phyloP scores from a whole-genome alignment of 2,888 invertebrate genomes.

The Tricholauxania praeusta region DNA sequence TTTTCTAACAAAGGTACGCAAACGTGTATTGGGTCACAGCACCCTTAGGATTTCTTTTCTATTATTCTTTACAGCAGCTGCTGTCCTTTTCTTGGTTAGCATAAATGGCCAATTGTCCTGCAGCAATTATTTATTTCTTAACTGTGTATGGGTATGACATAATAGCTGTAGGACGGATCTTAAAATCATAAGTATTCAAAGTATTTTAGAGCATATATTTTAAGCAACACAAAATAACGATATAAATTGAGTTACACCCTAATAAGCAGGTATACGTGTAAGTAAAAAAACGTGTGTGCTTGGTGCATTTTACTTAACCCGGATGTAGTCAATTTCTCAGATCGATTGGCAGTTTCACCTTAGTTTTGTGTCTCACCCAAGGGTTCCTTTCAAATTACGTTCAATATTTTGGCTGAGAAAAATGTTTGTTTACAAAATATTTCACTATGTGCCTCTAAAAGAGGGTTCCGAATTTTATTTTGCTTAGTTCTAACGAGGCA shows the following conservation, averaged over 20 bases:
- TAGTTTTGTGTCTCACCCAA: not conserved
- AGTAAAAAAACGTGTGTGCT: not conserved
- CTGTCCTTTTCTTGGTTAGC: conserved; percentile 31
- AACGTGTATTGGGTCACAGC: not conserved
- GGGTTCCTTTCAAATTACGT: not conserved
- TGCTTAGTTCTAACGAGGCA: not conserved
- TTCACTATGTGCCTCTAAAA: conserved; percentile 11
- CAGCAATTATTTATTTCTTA: conserved; percentile 23
- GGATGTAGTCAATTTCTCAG: conserved; percentile 28
- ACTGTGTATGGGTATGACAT: conserved; percentile 11
- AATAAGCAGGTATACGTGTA: not conserved
- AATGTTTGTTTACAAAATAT: conserved; percentile 34
- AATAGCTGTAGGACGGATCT: no score
- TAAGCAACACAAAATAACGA: no score
- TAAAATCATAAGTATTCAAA: no score
- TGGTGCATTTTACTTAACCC: not conserved
- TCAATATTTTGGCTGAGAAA: not conserved
- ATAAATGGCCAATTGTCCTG: conserved; percentile 17
- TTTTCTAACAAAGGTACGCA: not conserved
- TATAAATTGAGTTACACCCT: no score
- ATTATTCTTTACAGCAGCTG: conserved; percentile 18
- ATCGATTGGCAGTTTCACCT: conserved; percentile 28
- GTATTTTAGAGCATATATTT: no score
- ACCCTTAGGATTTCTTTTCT: conserved; percentile 9
- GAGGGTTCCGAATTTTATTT: conserved; percentile 2